These are phyloP conservation scores for Lichenostomus cassidix DNA, from an alignment of 2,113 vertebrate genomes.

Conservation along the genomic window DNA sequence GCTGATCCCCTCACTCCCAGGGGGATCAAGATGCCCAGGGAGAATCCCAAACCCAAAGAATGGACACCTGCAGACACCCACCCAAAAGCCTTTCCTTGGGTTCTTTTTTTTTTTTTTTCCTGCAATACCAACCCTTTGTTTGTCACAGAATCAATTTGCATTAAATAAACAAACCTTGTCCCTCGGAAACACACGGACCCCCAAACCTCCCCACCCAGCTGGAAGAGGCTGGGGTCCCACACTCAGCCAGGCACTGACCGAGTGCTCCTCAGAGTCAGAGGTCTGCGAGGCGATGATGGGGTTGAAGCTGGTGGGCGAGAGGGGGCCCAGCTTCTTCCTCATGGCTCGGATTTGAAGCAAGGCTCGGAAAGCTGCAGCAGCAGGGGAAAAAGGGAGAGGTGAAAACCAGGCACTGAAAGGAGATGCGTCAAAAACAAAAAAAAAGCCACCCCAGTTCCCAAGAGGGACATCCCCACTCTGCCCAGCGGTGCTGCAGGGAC, in stretches of 20 bases:
- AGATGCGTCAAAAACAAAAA: neutral
- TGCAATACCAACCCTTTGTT: rapidly evolving
- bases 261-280: constrained; percentile 93
- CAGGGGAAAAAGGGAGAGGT: neutral
- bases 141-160: neutral
- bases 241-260: constrained; percentile 73
- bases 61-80: rapidly evolving
- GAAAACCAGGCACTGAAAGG: neutral
- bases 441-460: neutral
- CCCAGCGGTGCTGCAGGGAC: neutral
- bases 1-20: neutral
- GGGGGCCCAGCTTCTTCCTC: constrained; percentile 91
- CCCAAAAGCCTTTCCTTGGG: rapidly evolving
- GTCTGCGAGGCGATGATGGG: constrained; percentile 93
- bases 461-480: neutral
- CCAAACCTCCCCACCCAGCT: neutral
- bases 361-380: constrained; percentile 86
- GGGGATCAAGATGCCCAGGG: neutral
- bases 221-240: neutral
- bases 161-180: neutral
- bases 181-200: rapidly evolving
- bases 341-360: constrained; percentile 97
- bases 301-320: constrained; percentile 88
- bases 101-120: neutral
- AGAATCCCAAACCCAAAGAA: neutral